Evolutionary conservation across 2,113 vertebrate genomes (phyloP).

Genomic region (Rhombomys opimus): DNA sequence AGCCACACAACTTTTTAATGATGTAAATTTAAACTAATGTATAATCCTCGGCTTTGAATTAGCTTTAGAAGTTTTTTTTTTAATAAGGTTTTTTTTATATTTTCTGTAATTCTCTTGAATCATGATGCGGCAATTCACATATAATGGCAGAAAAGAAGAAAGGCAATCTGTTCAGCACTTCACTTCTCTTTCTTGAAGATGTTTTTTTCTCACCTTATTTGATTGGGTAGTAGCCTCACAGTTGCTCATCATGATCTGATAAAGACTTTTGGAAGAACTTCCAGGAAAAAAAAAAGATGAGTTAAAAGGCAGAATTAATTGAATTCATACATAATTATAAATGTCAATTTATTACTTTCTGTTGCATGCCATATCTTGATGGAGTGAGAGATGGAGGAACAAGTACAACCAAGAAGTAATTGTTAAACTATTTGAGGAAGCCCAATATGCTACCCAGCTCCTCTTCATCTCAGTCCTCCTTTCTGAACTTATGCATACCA

Average conservation of each 20-base stretch:
- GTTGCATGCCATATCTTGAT: background rate
- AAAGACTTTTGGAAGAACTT: constrained; percentile 58
- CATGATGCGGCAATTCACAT: background rate
- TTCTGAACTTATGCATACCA: background rate
- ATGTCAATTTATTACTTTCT: constrained; percentile 52
- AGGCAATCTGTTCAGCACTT: background rate
- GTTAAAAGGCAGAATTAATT: constrained; percentile 60
- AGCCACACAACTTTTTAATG: background rate
- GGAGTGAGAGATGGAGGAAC: background rate
- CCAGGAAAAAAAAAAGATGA: constrained; percentile 56
- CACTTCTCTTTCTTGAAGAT: constrained; percentile 17
- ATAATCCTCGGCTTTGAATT: constrained; percentile 37
- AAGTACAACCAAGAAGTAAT: background rate
- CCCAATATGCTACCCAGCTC: fast-evolving
- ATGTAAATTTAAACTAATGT: constrained; percentile 4
- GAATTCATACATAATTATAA: constrained; percentile 50
- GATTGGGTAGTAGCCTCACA: constrained; percentile 24
- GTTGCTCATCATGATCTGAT: background rate
- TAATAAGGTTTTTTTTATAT: background rate
- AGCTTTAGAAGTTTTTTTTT: constrained; percentile 33
- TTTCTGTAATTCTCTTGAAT: background rate
- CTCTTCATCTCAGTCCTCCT: background rate
- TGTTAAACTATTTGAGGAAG: background rate
- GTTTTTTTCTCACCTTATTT: constrained; percentile 39
- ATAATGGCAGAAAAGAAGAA: background rate